Conservation (phyloP, 2,797 vertebrate species). For the Galaxias olidus region DNA sequence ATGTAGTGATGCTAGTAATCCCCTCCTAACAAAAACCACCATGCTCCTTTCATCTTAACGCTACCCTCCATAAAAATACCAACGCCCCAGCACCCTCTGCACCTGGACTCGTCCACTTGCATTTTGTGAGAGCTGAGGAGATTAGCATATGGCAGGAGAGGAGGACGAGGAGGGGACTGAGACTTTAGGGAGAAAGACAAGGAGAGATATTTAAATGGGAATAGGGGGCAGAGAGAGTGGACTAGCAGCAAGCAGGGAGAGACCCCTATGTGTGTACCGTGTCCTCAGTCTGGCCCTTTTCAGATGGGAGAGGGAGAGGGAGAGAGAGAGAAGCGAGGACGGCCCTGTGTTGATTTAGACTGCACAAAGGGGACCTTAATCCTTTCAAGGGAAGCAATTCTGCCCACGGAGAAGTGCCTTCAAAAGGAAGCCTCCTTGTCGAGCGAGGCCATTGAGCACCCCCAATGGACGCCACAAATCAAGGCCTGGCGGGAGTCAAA, state of each 20-base stretch:
- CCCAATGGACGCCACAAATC: conserved; percentile 88
- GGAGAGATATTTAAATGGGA: conserved; percentile 90
- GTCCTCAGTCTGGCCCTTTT: conserved; percentile 87
- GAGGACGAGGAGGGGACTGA: conserved; percentile 70
- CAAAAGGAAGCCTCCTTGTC: conserved; percentile 88
- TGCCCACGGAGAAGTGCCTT: conserved; percentile 81
- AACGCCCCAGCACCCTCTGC: conserved; percentile 70
- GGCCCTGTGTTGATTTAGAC: conserved; percentile 94
- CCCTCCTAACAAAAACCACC: conserved; percentile 78
- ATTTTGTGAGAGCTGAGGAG: conserved; percentile 76
- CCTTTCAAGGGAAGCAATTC: conserved; percentile 95
- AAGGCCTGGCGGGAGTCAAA: conserved; percentile 87
- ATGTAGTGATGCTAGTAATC: conserved; percentile 77
- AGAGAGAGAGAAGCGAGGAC: conserved; percentile 71
- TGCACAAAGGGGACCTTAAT: conserved; percentile 92
- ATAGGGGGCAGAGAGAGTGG: conserved; percentile 87
- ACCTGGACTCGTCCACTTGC: conserved; percentile 85
- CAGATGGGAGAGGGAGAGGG: conserved; percentile 60
- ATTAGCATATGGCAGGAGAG: conserved; percentile 90
- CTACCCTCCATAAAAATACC: conserved; percentile 74
- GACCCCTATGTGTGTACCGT: conserved; percentile 90
- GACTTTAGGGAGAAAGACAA: conserved; percentile 81
- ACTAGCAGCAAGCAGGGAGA: conserved; percentile 78
- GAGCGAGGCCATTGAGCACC: conserved; percentile 83
- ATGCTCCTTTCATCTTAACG: conserved; percentile 67